These are phyloP conservation scores for Eupithecia tripunctaria DNA, from an alignment of 2,888 invertebrate species.

Conservation along the genomic window DNA sequence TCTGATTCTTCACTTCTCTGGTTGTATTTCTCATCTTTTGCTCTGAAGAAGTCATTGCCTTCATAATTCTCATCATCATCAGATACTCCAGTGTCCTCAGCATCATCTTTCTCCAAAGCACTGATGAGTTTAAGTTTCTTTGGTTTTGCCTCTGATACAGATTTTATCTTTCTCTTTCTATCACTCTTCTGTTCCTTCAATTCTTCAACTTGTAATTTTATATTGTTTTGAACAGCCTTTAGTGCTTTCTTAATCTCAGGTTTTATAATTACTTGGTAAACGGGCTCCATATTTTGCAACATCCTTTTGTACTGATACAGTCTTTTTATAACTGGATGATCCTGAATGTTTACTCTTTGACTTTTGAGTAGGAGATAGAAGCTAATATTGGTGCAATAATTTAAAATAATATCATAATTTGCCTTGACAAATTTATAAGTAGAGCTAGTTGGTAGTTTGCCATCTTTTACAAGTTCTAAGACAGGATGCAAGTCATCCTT, in stretches of 20 bases:
- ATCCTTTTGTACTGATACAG: conserved; percentile 92
- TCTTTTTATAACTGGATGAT: conserved; percentile 95
- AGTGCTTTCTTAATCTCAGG: conserved; percentile 88
- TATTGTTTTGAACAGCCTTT: conserved; percentile 77
- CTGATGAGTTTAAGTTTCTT: conserved; percentile 76
- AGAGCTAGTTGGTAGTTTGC: conserved; percentile 86
- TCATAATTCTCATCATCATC: conserved; percentile 75
- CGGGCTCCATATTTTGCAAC: conserved; percentile 88
- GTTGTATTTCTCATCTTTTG: conserved; percentile 43
- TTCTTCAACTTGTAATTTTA: conserved; percentile 62
- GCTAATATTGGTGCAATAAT: conserved; percentile 93
- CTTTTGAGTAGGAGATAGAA: conserved; percentile 94
- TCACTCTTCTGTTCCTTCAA: conserved; percentile 49
- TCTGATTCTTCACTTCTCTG: conserved; percentile 69
- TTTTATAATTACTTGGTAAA: conserved; percentile 87
- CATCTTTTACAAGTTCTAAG: conserved; percentile 85
- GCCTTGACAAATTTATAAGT: conserved; percentile 89
- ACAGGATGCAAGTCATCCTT: conserved; percentile 88
- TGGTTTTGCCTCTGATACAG: conserved; percentile 57
- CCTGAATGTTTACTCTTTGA: conserved; percentile 87
- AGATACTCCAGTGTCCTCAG: conserved; percentile 76
- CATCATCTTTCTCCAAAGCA: conserved; percentile 71
- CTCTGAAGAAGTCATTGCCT: conserved; percentile 67
- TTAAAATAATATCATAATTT: conserved; percentile 88
- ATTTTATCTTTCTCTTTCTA: conserved; percentile 68